Conservation (phyloP, 2,797 vertebrate genomes). For the Tapera naevia region DNA sequence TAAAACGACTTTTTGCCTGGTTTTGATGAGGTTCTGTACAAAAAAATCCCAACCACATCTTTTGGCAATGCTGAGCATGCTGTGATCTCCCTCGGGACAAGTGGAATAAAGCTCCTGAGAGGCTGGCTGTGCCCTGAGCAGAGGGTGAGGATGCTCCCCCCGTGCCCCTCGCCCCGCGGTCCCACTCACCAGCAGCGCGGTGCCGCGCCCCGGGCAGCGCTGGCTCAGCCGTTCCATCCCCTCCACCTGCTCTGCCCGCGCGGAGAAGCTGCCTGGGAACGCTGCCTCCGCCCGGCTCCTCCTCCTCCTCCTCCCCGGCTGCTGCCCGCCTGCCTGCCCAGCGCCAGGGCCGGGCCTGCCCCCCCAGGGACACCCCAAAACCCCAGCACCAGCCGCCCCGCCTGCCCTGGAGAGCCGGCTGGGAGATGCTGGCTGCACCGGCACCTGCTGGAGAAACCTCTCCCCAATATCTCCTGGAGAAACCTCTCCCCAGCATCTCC, state of each 20-base stretch:
- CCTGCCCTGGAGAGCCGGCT: not conserved
- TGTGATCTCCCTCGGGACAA: not conserved
- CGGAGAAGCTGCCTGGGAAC: not conserved
- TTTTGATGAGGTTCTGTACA: not conserved
- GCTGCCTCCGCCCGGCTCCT: not conserved
- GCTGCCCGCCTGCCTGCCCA: not conserved
- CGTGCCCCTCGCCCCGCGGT: too few species aligned
- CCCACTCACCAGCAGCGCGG: slow-evolving; percentile 62
- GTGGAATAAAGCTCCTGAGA: not conserved
- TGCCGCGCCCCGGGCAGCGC: slow-evolving; percentile 21
- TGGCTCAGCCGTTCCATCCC: slow-evolving; percentile 50
- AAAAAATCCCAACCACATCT: not conserved
- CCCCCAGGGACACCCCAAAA: too few species aligned
- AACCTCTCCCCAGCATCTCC: too few species aligned
- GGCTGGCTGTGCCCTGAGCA: not conserved
- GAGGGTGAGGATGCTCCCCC: not conserved
- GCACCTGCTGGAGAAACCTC: too few species aligned
- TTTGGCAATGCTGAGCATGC: not conserved
- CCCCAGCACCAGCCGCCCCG: not conserved
- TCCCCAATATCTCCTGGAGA: too few species aligned
- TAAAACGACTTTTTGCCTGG: not conserved
- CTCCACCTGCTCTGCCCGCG: slow-evolving; percentile 16
- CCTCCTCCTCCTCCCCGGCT: not conserved
- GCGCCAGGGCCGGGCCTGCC: too few species aligned
- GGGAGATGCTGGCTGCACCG: not conserved